These are phyloP conservation scores for Drosophila setosimentum DNA, from an alignment of 2,888 invertebrate genomes.

Conservation along the genomic window DNA sequence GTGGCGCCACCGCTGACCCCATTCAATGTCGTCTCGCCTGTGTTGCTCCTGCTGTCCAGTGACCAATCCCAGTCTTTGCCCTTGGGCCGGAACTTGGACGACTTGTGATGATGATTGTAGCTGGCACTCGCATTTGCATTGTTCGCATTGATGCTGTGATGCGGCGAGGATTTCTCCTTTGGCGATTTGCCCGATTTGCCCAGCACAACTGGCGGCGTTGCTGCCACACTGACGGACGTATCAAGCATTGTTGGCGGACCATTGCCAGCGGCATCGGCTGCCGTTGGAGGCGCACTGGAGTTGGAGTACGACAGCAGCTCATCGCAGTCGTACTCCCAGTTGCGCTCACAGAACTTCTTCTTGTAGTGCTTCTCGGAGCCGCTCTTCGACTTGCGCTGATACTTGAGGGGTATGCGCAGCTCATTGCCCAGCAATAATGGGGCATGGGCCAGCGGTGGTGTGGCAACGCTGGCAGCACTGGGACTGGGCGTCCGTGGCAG, in stretches of 20 bases:
- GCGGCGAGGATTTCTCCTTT: constrained; percentile 63
- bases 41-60: constrained; percentile 80
- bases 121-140: constrained; percentile 38
- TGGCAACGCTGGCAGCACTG: constrained; percentile 80
- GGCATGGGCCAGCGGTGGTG: constrained; percentile 78
- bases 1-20: constrained; percentile 41
- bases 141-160: constrained; percentile 45
- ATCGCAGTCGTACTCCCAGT: constrained; percentile 87
- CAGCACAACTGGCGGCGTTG: constrained; percentile 27
- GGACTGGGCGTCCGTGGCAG: constrained; percentile 85
- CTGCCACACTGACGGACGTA: constrained; percentile 12
- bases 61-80: constrained; percentile 91
- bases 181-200: constrained; percentile 64
- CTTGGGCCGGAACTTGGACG: constrained; percentile 89
- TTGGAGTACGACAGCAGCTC: constrained; percentile 81
- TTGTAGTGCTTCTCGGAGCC: constrained; percentile 90
- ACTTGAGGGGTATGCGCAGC: constrained; percentile 87
- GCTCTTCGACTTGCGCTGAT: constrained; percentile 86
- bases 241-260: constrained; percentile 56
- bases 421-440: constrained; percentile 61
- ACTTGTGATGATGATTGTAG: constrained; percentile 86
- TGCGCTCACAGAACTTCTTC: constrained; percentile 93
- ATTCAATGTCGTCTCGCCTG: constrained; percentile 61
- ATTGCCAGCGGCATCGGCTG: constrained; percentile 82
- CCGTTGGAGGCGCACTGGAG: constrained; percentile 72